Evolutionary conservation across 2,113 vertebrate genomes (phyloP), one percentile per base, ranked within the genome.

Genomic region (Bettongia penicillata): DNA sequence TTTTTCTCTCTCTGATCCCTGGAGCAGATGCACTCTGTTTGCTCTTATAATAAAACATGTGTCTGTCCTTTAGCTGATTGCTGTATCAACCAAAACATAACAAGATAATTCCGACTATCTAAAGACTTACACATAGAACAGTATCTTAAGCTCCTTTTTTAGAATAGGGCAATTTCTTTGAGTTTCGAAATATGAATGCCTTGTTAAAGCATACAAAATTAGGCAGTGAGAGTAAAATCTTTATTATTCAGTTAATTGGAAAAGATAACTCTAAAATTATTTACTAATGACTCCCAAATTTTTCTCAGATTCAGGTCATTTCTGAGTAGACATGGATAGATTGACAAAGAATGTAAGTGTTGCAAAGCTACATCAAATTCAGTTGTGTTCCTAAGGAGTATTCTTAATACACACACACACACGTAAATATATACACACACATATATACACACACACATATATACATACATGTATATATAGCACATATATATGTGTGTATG

Each of bases 61-160:
- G 93, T 96, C 97, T 97, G 96, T 97, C 95, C 96, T 98, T 96
- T 92, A 94, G 91, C 84, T 97, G 97, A 98, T 98, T 97, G 98
- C 52, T 43, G 57, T 94, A 97, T 95, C 97, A 98, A 90, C 23
- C 1, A 93, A 94, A 97, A 97, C 53, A 57, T 94, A 98, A 98
- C 92, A 97, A 96, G 95, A 97, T 93, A 97, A 50, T 84, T 96
- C 77, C 89, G 90, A 93, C 49, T 93, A 96, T 94, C 96, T 93
- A 95, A 97, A 97, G 61, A 50, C 90, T 50, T 96, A 37, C 55
- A 91, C 97, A 97, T 96, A 96, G 98, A 97, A 98, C 37, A 94
- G 49, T 96, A 96, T 55, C 89, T 53, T 90, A 97, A 97, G 93
- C 31, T 98, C 97, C 55, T 94, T 95, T 94, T 94, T 22, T 95